A percentile compares a stretch with the other conserved stretches of the same genome.
phyloP scores from a whole-genome alignment of 2,888 invertebrate genomes.

The Tipula lateralis region DNA sequence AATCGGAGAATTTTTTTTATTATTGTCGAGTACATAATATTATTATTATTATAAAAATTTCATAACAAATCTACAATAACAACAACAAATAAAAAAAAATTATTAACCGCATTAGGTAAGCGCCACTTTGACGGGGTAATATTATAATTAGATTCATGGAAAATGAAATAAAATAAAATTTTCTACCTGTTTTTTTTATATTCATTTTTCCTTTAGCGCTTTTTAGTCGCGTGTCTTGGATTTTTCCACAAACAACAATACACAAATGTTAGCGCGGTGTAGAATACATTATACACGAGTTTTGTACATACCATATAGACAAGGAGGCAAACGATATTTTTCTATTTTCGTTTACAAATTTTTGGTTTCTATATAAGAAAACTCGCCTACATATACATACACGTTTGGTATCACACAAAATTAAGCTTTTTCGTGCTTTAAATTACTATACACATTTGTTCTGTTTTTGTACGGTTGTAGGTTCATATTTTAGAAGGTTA shows the following conservation, averaged over 20 bases:
- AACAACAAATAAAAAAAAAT: not conserved
- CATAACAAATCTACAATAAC: not conserved
- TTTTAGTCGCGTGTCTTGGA: not conserved
- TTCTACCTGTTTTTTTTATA: not conserved
- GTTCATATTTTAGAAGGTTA: not conserved
- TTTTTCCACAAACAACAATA: not conserved
- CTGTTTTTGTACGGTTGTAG: not conserved
- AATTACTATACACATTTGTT: not conserved
- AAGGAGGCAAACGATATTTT: not conserved
- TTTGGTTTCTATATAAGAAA: not conserved
- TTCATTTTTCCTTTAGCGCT: not conserved
- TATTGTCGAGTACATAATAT: not conserved
- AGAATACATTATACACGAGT: not conserved
- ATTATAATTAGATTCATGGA: constrained; percentile 24
- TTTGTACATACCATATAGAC: not conserved
- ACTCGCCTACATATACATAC: not conserved
- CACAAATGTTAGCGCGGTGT: not conserved
- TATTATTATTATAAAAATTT: not conserved
- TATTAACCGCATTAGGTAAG: constrained; percentile 19
- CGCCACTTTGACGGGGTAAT: constrained; percentile 1
- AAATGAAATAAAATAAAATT: not conserved
- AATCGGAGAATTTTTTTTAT: not conserved
- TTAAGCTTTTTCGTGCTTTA: constrained; percentile 1
- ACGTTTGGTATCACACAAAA: not conserved
- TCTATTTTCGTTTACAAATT: not conserved